Evolutionary conservation across 2,888 invertebrate species (phyloP).

Genomic region (Heterodera filipjevi): DNA sequence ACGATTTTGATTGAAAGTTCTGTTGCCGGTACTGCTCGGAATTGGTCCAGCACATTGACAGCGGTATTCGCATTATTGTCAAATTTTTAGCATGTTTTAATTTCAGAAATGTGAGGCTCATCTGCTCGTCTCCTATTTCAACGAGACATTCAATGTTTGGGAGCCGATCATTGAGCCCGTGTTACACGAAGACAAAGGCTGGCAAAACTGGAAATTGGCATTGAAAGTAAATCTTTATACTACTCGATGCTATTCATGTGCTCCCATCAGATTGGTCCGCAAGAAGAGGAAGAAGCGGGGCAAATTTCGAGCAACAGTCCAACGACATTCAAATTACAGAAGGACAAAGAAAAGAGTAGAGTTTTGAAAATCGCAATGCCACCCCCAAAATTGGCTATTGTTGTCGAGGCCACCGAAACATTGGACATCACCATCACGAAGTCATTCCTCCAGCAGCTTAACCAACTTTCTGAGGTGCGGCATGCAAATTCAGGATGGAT

Average conservation of each 20-base stretch:
- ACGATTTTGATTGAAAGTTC: constrained; percentile 83
- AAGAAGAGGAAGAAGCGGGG: constrained; percentile 31
- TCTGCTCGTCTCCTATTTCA: constrained; percentile 89
- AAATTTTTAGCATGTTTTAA: not conserved
- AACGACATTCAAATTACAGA: constrained; percentile 20
- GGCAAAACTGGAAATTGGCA: constrained; percentile 45
- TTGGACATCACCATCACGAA: constrained; percentile 82
- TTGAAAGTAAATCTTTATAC: not conserved
- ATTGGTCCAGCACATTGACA: constrained; percentile 64
- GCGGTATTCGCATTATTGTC: constrained; percentile 40
- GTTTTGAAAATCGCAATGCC: constrained; percentile 7
- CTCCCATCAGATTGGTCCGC: constrained; percentile 40
- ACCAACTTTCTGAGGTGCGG: constrained; percentile 73
- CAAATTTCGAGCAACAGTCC: not conserved
- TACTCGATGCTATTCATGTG: not conserved
- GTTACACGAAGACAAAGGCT: constrained; percentile 46
- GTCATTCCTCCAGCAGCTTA: constrained; percentile 80
- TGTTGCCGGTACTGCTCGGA: constrained; percentile 72
- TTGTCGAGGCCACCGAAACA: constrained; percentile 73
- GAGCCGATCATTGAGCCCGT: constrained; percentile 77
- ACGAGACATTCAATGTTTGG: constrained; percentile 88
- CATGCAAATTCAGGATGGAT: too few species aligned
- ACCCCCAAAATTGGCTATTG: constrained; percentile 53
- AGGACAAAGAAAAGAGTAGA: not conserved
- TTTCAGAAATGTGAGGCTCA: constrained; percentile 57